These are phyloP conservation scores for Anser brachyrhynchus DNA, from an alignment of 2,113 vertebrate species.

Conservation along the genomic window DNA sequence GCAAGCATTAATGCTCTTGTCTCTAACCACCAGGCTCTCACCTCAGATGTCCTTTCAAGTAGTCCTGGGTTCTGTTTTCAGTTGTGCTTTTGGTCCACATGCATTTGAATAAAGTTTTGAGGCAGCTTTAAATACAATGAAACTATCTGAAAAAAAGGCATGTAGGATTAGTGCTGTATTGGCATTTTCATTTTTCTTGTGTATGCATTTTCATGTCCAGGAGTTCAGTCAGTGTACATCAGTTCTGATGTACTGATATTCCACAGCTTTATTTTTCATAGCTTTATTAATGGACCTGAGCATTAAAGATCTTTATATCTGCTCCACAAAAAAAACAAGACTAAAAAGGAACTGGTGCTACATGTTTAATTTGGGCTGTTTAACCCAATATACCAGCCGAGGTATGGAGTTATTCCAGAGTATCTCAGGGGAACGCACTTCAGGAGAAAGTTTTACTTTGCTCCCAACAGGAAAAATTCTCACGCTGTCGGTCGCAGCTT, in stretches of 20 bases:
- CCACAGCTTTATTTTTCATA: background rate
- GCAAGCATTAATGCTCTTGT: conserved; percentile 6
- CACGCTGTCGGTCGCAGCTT: background rate
- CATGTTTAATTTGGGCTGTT: conserved; percentile 31
- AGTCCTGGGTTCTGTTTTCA: background rate
- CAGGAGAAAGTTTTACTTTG: conserved; percentile 18
- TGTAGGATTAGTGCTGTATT: background rate
- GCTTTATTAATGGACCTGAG: conserved; percentile 57
- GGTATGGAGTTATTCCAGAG: conserved; percentile 50
- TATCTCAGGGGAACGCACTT: background rate
- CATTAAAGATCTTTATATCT: conserved; percentile 61
- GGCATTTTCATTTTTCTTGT: background rate
- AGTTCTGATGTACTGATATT: background rate
- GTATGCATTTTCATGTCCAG: background rate
- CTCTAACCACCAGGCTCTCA: background rate
- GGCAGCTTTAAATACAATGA: background rate
- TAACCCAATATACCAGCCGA: conserved; percentile 13
- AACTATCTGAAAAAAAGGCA: background rate
- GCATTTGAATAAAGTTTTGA: background rate
- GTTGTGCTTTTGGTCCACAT: background rate
- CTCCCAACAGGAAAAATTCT: conserved; percentile 28
- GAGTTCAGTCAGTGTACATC: no score
- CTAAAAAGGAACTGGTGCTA: background rate
- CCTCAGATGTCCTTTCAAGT: background rate
- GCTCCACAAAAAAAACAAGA: conserved; percentile 26